A percentile compares a stretch with the other conserved stretches of the same genome.
Evolutionary conservation across 2,797 vertebrate species (phyloP).

Genomic region (Pelochelys cantorii): DNA sequence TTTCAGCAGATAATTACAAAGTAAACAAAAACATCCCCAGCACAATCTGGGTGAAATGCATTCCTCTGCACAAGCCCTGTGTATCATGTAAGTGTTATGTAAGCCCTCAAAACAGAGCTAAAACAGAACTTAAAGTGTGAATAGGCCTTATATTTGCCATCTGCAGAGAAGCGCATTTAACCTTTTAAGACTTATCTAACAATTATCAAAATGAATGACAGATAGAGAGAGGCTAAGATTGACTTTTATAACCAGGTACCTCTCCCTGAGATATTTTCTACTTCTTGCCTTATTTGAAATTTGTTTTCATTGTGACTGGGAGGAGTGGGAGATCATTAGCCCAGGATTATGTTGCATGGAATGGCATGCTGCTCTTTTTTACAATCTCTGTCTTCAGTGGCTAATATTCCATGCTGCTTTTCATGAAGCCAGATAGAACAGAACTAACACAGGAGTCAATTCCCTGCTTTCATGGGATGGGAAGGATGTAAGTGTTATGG

Average conservation of each 20-base stretch:
- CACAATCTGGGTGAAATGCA: background rate
- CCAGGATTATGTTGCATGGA: background rate
- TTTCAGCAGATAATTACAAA: background rate
- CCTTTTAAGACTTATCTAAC: background rate
- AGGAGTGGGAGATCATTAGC: background rate
- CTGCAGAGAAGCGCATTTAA: background rate
- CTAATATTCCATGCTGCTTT: background rate
- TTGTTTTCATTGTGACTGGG: background rate
- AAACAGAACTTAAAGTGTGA: background rate
- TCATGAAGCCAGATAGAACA: background rate
- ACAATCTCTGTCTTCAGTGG: background rate
- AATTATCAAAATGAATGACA: background rate
- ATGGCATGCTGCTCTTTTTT: background rate
- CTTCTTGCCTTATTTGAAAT: background rate
- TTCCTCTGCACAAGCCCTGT: background rate
- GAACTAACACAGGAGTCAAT: background rate
- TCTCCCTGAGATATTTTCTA: background rate
- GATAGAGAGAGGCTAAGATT: background rate
- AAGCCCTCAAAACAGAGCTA: background rate
- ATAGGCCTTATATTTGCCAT: background rate
- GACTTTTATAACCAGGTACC: rapidly evolving
- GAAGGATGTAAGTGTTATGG: background rate
- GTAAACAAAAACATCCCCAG: background rate
- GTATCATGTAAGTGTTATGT: background rate
- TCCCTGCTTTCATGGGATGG: background rate